These are phyloP conservation scores for Acipenser oxyrinchus DNA, from an alignment of 2,797 vertebrate species.

Conservation along the genomic window DNA sequence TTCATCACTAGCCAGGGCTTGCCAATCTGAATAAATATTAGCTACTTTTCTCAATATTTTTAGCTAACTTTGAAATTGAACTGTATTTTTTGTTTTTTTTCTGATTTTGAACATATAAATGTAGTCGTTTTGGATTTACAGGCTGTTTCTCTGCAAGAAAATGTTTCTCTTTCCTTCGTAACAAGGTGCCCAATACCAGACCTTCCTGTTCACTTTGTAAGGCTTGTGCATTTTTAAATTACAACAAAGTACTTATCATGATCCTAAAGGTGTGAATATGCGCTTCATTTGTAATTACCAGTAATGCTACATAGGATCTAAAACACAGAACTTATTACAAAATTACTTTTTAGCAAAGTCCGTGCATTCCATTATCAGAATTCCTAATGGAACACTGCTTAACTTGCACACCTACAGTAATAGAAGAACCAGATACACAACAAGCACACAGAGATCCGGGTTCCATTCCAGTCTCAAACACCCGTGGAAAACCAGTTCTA, in stretches of 20 bases:
- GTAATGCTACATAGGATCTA: too few relatives aligned
- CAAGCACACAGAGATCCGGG: too few relatives aligned
- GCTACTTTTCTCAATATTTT: conserved; percentile 6
- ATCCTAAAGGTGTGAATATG: conserved; percentile 43
- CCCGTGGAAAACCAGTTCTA: too few relatives aligned
- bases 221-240: conserved; percentile 38
- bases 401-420: too few relatives aligned
- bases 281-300: conserved; percentile 41
- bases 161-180: conserved; percentile 25
- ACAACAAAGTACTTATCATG: conserved; percentile 32
- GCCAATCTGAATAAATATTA: neutral
- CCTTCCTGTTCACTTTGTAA: conserved; percentile 38
- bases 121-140: conserved; percentile 23
- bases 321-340: too few relatives aligned
- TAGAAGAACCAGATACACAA: too few relatives aligned
- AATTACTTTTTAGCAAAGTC: too few relatives aligned
- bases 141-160: conserved; percentile 23
- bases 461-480: too few relatives aligned
- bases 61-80: neutral
- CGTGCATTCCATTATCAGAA: too few relatives aligned
- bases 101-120: conserved; percentile 32
- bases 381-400: too few relatives aligned
- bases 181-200: conserved; percentile 28
- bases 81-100: conserved; percentile 29
- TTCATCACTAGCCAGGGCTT: neutral